A percentile compares a stretch with the other conserved stretches of the same genome.
phyloP scores from a whole-genome alignment of 2,888 invertebrate genomes.

The Griposia aprilina region DNA sequence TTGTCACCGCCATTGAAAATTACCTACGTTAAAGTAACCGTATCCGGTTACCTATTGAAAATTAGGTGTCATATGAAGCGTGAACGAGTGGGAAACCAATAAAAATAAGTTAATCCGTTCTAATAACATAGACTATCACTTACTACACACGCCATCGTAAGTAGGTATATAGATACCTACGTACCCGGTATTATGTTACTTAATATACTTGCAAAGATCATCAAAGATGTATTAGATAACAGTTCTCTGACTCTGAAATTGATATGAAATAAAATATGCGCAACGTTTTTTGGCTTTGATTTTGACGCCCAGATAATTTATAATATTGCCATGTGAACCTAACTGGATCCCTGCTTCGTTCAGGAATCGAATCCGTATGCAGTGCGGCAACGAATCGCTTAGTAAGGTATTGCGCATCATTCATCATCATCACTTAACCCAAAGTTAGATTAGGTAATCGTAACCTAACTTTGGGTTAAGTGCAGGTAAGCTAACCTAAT shows the following conservation, averaged over 20 bases:
- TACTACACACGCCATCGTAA: slow-evolving; percentile 39
- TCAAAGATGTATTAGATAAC: not conserved
- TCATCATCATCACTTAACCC: not conserved
- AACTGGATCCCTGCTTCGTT: no score
- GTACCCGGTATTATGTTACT: slow-evolving; percentile 5
- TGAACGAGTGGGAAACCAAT: slow-evolving; percentile 83
- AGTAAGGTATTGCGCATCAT: not conserved
- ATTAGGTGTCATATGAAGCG: slow-evolving; percentile 78
- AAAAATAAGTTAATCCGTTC: slow-evolving; percentile 82
- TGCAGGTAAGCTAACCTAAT: no score
- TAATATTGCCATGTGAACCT: no score
- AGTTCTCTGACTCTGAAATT: slow-evolving; percentile 14
- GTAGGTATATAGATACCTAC: not conserved
- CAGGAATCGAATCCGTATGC: not conserved
- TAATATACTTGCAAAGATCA: slow-evolving; percentile 2
- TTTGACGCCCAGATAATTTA: not conserved
- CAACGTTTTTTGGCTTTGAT: not conserved
- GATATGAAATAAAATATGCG: not conserved
- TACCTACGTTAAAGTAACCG: slow-evolving; percentile 43
- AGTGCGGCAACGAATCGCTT: not conserved
- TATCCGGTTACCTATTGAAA: slow-evolving; percentile 75
- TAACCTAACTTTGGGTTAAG: no score
- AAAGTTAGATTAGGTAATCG: no score
- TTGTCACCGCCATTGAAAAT: slow-evolving; percentile 16
- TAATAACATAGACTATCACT: slow-evolving; percentile 60